Percentiles rank a stretch among this genome's conserved stretches.
phyloP scores from a whole-genome alignment of 2,888 invertebrate species.

The Caenorhabditis uteleia region DNA sequence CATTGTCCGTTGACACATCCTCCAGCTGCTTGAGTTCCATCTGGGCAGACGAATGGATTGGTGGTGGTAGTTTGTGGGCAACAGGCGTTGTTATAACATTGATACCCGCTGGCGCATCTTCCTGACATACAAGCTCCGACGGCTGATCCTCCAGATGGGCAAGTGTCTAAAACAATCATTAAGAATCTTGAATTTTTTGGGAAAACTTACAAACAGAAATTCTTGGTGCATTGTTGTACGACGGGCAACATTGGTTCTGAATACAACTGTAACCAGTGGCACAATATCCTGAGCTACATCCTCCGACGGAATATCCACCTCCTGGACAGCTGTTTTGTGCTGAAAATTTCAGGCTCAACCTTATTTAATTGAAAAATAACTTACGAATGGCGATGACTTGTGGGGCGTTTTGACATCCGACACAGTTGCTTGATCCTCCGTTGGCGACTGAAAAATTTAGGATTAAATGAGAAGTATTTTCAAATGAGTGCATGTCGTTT shows the following conservation, averaged over 20 bases:
- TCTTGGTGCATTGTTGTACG: conserved; percentile 43
- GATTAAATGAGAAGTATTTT: conserved; percentile 1
- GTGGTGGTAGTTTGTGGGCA: conserved; percentile 50
- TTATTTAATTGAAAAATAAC: conserved; percentile 2
- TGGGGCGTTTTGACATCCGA: conserved; percentile 52
- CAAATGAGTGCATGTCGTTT: conserved; percentile 4
- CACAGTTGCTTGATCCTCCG: conserved; percentile 40
- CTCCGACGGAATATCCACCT: conserved; percentile 57
- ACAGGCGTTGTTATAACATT: conserved; percentile 51
- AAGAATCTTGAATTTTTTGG: not conserved
- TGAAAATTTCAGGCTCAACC: conserved; percentile 10
- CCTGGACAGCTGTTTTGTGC: conserved; percentile 56
- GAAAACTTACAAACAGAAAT: conserved; percentile 45
- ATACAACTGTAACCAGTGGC: conserved; percentile 61
- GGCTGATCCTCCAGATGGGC: conserved; percentile 53
- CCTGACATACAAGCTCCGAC: conserved; percentile 58
- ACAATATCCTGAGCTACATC: conserved; percentile 59
- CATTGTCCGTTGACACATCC: conserved; percentile 69
- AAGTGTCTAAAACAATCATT: conserved; percentile 43
- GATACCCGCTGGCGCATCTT: conserved; percentile 59
- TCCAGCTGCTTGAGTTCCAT: conserved; percentile 69
- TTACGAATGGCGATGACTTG: conserved; percentile 59
- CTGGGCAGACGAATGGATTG: conserved; percentile 67
- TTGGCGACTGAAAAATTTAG: conserved; percentile 31
- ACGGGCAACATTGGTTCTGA: conserved; percentile 56